Evolutionary conservation across 2,113 vertebrate genomes (phyloP).

Genomic region (Odocoileus hemionus): DNA sequence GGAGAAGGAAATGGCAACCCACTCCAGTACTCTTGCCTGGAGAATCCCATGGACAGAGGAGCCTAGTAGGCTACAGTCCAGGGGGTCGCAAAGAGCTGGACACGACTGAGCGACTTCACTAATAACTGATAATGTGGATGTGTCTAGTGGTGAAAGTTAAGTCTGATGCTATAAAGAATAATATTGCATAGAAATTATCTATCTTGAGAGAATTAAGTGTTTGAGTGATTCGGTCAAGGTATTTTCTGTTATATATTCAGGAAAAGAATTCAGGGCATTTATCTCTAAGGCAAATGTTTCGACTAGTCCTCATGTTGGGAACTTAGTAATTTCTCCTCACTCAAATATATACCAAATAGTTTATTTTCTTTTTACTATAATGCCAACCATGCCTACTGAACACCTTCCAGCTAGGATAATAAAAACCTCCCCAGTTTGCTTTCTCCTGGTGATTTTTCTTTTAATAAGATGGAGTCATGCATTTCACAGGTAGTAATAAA

Average conservation of each 20-base stretch:
- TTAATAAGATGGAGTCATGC: neutral
- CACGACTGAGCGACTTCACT: neutral
- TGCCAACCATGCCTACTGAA: neutral
- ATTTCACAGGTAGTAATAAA: neutral
- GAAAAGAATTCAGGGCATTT: neutral
- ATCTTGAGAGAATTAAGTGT: neutral
- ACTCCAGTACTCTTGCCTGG: neutral
- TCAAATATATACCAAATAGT: neutral
- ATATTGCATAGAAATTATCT: neutral
- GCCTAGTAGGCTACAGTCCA: neutral
- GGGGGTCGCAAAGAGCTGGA: neutral
- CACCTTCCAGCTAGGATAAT: neutral
- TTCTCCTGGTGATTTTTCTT: neutral
- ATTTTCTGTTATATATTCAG: neutral
- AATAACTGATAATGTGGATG: neutral
- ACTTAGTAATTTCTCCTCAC: neutral
- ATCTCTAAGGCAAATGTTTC: neutral
- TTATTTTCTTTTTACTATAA: neutral
- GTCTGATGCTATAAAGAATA: neutral
- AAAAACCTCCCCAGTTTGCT: neutral
- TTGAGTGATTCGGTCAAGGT: neutral
- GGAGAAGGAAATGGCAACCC: neutral
- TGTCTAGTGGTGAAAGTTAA: neutral
- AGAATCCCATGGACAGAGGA: accelerated
- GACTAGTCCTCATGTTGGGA: neutral